Evolutionary conservation across 2,888 invertebrate genomes (phyloP).

Genomic region (Diplazon laetatorius): DNA sequence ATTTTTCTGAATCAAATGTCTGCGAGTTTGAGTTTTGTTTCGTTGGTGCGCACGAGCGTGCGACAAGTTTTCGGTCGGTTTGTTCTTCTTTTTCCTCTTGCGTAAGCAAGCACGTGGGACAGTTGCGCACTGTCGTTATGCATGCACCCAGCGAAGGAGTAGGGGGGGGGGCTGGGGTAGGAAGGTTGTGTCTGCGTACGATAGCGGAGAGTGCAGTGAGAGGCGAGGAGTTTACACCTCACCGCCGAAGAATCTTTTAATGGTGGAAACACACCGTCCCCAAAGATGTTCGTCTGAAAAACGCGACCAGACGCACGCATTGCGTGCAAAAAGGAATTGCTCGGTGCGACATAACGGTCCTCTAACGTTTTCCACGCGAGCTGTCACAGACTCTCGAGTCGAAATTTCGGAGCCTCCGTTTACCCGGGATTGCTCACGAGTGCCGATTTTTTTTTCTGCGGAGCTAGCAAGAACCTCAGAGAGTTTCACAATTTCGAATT

Average conservation of each 20-base stretch:
- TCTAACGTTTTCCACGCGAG: conserved; percentile 44
- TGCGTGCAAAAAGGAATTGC: conserved; percentile 8
- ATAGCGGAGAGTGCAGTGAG: not conserved
- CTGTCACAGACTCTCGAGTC: conserved; percentile 19
- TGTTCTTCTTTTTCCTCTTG: conserved; percentile 8
- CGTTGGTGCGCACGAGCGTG: not conserved
- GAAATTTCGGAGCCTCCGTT: not conserved
- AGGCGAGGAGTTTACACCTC: conserved; percentile 43
- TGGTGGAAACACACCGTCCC: conserved; percentile 28
- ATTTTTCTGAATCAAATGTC: conserved; percentile 5
- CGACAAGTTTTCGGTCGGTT: not conserved
- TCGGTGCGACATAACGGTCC: conserved; percentile 1
- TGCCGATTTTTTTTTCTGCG: too few relatives aligned
- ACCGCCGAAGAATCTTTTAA: conserved; percentile 65
- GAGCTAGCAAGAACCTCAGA: too few relatives aligned
- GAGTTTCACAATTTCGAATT: too few relatives aligned
- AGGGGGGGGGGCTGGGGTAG: too few relatives aligned
- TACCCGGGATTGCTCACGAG: too few relatives aligned
- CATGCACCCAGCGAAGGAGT: too few relatives aligned
- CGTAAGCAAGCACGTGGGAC: not conserved
- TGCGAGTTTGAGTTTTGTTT: conserved; percentile 7
- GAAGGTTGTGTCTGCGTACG: not conserved
- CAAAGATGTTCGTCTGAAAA: conserved; percentile 44
- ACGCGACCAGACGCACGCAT: conserved; percentile 14
- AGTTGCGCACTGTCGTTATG: not conserved